Evolutionary conservation across 2,888 invertebrate genomes (phyloP).

Genomic region (Ceraclea dissimilis): DNA sequence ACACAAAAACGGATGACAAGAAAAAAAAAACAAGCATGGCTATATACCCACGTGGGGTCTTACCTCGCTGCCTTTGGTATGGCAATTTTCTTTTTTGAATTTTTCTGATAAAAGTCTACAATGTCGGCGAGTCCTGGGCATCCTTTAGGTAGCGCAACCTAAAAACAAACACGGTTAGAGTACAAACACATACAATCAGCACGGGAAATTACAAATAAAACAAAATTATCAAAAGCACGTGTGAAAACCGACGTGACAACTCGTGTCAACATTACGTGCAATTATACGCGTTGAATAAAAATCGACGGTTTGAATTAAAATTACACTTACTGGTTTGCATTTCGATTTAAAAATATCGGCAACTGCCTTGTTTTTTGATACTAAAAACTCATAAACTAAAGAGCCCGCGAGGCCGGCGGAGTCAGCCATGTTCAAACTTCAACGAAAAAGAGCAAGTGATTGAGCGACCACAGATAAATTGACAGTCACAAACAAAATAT

Average conservation of each 20-base stretch:
- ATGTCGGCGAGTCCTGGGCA: constrained; percentile 58
- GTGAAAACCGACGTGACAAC: constrained; percentile 6
- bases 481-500: no score
- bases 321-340: constrained; percentile 63
- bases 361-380: constrained; percentile 54
- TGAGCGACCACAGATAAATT: no score
- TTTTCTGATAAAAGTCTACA: constrained; percentile 48
- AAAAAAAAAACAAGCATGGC: background rate
- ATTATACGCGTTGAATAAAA: no score
- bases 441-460: constrained; percentile 4
- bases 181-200: constrained; percentile 7
- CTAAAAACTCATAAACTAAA: constrained; percentile 58
- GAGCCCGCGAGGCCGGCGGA: constrained; percentile 6
- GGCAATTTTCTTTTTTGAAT: constrained; percentile 38
- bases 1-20: background rate
- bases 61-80: background rate
- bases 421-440: constrained; percentile 20
- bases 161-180: constrained; percentile 31
- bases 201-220: background rate
- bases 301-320: background rate
- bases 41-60: background rate
- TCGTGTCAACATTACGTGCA: background rate
- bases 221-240: constrained; percentile 7
- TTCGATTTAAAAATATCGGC: constrained; percentile 64
- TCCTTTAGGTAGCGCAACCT: constrained; percentile 58